These are phyloP conservation scores for Listronotus oregonensis DNA, from an alignment of 1,140 invertebrate genomes.

Conservation along the genomic window DNA sequence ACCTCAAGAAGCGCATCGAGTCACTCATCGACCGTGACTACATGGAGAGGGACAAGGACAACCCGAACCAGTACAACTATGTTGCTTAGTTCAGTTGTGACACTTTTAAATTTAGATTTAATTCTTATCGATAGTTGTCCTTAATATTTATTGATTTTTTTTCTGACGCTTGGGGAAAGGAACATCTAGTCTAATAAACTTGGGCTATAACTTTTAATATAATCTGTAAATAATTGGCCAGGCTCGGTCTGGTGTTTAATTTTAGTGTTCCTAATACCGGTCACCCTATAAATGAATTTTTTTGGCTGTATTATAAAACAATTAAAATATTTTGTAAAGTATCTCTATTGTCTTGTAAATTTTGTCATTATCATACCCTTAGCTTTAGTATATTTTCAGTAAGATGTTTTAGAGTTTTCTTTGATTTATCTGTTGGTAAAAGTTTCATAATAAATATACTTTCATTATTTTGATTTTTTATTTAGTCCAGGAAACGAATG, in stretches of 20 bases:
- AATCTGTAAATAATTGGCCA: background rate
- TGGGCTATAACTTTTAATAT: background rate
- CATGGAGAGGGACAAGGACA: conserved; percentile 98
- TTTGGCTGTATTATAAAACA: background rate
- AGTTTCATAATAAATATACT: conserved; percentile 23
- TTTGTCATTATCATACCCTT: conserved; percentile 11
- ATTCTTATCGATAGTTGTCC: background rate
- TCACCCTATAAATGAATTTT: background rate
- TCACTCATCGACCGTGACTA: conserved; percentile 98
- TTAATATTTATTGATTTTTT: conserved; percentile 2
- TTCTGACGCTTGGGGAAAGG: background rate
- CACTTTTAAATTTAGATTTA: background rate
- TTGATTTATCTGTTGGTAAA: conserved; percentile 13
- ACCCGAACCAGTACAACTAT: conserved; percentile 97
- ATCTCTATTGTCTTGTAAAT: conserved; percentile 12
- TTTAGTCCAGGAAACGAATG: too few species aligned
- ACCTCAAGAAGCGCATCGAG: conserved; percentile 98
- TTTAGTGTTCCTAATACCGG: conserved; percentile 7
- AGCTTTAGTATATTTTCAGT: background rate
- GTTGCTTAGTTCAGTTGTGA: conserved; percentile 74
- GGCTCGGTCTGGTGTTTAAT: background rate
- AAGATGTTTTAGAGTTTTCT: background rate
- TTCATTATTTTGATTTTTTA: conserved; percentile 1
- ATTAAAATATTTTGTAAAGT: background rate
- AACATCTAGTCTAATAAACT: conserved; percentile 11